Base-by-base conservation (phyloP, 2,113 vertebrate species). In the Thinocorus orbignyianus region DNA sequence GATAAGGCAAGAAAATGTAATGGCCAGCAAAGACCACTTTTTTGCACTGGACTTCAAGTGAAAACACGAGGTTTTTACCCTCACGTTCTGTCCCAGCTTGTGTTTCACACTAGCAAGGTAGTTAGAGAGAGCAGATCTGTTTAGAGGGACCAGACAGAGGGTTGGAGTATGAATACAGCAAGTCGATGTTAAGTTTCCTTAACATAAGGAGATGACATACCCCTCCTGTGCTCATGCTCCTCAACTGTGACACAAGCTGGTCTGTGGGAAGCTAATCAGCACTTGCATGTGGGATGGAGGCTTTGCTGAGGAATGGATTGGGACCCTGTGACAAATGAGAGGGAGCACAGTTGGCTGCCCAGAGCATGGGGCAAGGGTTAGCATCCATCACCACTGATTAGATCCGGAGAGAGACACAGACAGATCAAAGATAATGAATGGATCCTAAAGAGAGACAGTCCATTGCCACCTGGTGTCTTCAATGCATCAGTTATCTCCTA, bases 321-420 rank as follows among this genome's bases (percentile, higher is more conserved):
- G n/a, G 28, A 74, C 49, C 77, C 31, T 62, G 70, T 96, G 94
- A 95, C 70, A 96, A 96, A 93, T 20, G 68, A 94, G 62, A 94
- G 82, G 84, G 92, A 95, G 52, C 42, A 65, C 65, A 96, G 52
- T 31, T 96, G 87, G 93, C 87, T 69, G 78, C 65, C 65, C 68
- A 88, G 90, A 87, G 90, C 69, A 88, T 90, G 82, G 71, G 93
- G 41, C 48, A 79, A 79, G 73, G 33, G 61, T 78, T 88, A 66
- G 68, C 94, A 97, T 98, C 88, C 57, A 81, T 98, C 96, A 97
- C 86, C 39, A 19, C 95, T 95, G 94, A 95, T 98, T 96, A 95
- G 86, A 85, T 95, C 49, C 14, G 5, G 79, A 31, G 37, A 65
- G 57, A 83, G 78, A 97, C 22, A 48, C 49, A 71, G 69, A 70